Evolutionary conservation across 2,113 vertebrate species (phyloP).

Genomic region (Manacus vitellinus): DNA sequence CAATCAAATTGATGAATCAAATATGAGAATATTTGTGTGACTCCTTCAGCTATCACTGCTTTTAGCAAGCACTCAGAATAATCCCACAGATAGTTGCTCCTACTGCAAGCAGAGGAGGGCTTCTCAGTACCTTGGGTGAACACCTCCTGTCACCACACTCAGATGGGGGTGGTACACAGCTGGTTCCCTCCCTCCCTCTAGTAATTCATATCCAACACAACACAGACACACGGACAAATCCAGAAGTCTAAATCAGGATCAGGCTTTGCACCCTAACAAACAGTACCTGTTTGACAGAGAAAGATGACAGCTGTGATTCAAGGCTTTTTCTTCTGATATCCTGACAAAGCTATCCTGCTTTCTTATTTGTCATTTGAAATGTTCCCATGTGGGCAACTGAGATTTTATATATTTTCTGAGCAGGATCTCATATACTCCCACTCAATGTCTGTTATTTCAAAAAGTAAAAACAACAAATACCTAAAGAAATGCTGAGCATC

Average conservation of each 20-base stretch:
- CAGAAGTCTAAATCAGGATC: background rate
- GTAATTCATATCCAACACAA: background rate
- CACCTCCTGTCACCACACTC: fast-evolving
- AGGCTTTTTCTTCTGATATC: background rate
- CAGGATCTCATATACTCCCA: background rate
- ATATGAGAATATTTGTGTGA: background rate
- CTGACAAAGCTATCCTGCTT: background rate
- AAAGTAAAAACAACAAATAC: background rate
- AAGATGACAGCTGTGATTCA: background rate
- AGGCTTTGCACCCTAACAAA: background rate
- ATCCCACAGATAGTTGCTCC: background rate
- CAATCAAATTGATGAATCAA: background rate
- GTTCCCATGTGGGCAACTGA: background rate
- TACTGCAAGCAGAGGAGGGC: background rate
- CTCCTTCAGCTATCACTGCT: background rate
- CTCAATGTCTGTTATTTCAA: background rate
- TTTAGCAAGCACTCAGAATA: background rate
- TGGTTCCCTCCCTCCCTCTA: background rate
- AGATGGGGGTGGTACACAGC: fast-evolving
- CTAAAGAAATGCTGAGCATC: background rate
- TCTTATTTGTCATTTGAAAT: background rate
- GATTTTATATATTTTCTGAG: background rate
- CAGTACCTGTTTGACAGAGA: background rate
- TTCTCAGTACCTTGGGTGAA: background rate
- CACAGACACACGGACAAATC: background rate